Evolutionary conservation across 2,888 invertebrate species (phyloP).

Genomic region (Dione juno): DNA sequence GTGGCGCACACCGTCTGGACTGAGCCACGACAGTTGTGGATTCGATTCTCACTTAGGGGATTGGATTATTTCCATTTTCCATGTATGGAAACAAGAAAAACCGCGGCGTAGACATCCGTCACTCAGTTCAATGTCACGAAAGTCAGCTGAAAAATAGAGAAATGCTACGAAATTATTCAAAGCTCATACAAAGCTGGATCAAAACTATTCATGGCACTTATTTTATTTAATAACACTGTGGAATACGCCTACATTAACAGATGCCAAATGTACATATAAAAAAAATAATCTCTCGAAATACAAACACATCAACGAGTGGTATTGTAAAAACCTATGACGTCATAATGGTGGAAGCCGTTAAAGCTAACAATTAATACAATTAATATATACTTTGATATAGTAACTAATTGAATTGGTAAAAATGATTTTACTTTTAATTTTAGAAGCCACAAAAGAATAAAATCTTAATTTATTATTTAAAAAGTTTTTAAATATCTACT

Average conservation of each 20-base stretch:
- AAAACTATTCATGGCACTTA: neutral
- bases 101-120: too few species aligned
- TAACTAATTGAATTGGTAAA: neutral
- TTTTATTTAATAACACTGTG: neutral
- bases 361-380: neutral
- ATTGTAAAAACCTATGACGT: conserved; percentile 13
- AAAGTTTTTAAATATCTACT: neutral
- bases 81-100: too few species aligned
- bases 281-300: neutral
- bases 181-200: neutral
- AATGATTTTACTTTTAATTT: neutral
- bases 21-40: too few species aligned
- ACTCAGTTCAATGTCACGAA: neutral
- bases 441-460: neutral
- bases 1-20: too few species aligned
- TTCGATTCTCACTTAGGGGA: too few species aligned
- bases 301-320: neutral
- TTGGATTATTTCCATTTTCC: too few species aligned
- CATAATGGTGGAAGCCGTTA: conserved; percentile 5
- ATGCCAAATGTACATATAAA: neutral
- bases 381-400: neutral
- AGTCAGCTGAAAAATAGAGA: neutral
- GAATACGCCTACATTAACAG: too few species aligned
- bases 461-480: neutral
- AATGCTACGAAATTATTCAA: neutral